Evolutionary conservation across 2,113 vertebrate species (phyloP).

Genomic region (Puma concolor): DNA sequence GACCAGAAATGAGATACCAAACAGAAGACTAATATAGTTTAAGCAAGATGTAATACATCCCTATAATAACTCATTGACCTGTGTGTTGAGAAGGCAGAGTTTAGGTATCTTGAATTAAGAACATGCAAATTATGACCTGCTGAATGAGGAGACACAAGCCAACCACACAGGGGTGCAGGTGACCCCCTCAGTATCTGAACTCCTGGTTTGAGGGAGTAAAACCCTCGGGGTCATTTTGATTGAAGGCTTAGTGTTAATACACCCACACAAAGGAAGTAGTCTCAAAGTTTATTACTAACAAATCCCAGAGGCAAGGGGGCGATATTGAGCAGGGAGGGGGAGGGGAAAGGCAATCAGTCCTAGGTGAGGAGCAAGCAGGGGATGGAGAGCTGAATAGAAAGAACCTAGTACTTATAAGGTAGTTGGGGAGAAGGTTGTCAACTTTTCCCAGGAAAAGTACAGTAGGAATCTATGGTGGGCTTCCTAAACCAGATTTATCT

Average conservation of each 20-base stretch:
- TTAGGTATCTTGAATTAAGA: not conserved
- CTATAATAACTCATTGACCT: not conserved
- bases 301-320: not conserved
- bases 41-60: not conserved
- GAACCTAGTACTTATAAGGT: not conserved
- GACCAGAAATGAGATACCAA: not conserved
- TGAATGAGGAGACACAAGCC: not conserved
- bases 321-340: not conserved
- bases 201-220: not conserved
- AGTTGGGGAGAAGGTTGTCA: accelerated
- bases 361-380: not conserved
- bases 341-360: too few species aligned
- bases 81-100: not conserved
- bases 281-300: not conserved
- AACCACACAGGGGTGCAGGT: not conserved
- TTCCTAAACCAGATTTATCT: not conserved
- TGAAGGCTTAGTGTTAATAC: not conserved
- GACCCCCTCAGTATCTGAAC: not conserved
- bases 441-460: not conserved
- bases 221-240: not conserved
- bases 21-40: not conserved
- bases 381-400: too few species aligned
- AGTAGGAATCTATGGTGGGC: not conserved
- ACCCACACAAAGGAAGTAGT: not conserved
- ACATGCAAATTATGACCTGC: not conserved